Percentiles rank a stretch among this genome's conserved stretches.
phyloP scores from a whole-genome alignment of 2,888 invertebrate species.

The Mesoligia furuncula region DNA sequence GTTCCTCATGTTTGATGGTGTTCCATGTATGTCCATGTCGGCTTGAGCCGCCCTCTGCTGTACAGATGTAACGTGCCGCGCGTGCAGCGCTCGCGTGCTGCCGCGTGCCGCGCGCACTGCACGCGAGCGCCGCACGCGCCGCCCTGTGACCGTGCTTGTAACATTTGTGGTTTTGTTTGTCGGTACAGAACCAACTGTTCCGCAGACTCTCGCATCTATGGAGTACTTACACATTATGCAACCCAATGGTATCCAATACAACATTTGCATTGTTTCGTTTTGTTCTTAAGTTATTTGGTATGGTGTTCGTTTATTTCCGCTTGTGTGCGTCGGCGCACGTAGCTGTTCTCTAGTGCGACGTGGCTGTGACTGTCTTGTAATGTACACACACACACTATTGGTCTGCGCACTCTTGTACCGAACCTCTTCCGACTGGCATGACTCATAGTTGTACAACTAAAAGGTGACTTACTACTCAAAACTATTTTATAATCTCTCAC shows the following conservation, averaged over 20 bases:
- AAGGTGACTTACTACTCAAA: conserved; percentile 94
- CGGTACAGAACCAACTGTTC: conserved; percentile 89
- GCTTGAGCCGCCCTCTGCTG: conserved; percentile 67
- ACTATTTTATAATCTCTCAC: conserved; percentile 87
- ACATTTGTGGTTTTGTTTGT: conserved; percentile 88
- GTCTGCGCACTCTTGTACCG: conserved; percentile 65
- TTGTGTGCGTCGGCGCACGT: conserved; percentile 63
- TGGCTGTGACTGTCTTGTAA: conserved; percentile 87
- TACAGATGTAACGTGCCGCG: conserved; percentile 54
- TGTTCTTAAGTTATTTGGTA: conserved; percentile 74
- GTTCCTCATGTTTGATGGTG: conserved; percentile 76
- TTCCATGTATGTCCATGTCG: conserved; percentile 73
- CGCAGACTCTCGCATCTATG: conserved; percentile 89
- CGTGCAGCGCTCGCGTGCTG: conserved; percentile 47
- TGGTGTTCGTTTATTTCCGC: conserved; percentile 69
- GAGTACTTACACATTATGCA: conserved; percentile 90
- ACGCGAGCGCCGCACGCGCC: conserved; percentile 36
- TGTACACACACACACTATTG: conserved; percentile 67
- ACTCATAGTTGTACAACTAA: conserved; percentile 79
- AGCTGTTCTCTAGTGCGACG: conserved; percentile 79
- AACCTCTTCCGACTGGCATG: conserved; percentile 80
- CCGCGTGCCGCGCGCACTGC: conserved; percentile 31
- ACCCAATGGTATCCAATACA: conserved; percentile 88
- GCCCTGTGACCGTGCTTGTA: conserved; percentile 82
- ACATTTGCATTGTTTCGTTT: conserved; percentile 83